Percentiles rank a stretch among this genome's conserved stretches.
phyloP scores from a whole-genome alignment of 2,113 vertebrate species.

The Oplegnathus fasciatus region DNA sequence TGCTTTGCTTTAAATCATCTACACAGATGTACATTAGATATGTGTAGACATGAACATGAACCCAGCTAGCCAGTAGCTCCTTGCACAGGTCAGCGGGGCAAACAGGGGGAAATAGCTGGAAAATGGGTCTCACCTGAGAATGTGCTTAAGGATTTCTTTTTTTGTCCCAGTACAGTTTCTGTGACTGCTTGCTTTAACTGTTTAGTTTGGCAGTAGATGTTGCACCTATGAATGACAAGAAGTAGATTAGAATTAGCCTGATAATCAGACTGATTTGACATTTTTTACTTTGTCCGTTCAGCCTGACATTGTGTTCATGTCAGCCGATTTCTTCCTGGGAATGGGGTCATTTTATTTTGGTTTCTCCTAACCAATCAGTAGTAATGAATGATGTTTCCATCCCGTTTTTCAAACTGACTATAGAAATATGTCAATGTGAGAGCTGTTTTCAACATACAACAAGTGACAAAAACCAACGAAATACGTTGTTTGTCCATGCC shows the following conservation, averaged over 20 bases:
- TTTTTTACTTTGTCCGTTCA: no score
- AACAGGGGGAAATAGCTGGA: slow-evolving; percentile 56
- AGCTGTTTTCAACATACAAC: neutral
- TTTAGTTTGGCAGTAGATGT: slow-evolving; percentile 17
- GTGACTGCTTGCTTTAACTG: neutral
- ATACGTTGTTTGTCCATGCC: no score
- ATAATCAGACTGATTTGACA: neutral
- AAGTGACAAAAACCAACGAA: no score
- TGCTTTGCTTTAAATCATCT: slow-evolving; percentile 62
- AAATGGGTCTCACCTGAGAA: slow-evolving; percentile 79
- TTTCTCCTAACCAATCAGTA: neutral
- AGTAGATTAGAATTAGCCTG: neutral
- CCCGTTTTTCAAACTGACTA: neutral
- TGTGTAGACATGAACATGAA: slow-evolving; percentile 68
- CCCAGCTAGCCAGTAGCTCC: slow-evolving; percentile 47
- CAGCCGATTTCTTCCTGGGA: no score
- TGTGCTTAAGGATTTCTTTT: slow-evolving; percentile 48
- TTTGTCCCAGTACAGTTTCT: slow-evolving; percentile 21
- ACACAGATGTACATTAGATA: slow-evolving; percentile 62
- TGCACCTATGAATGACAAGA: neutral
- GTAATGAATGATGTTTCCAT: neutral
- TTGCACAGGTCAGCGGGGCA: slow-evolving; percentile 65
- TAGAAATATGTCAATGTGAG: neutral
- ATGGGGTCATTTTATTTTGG: neutral
- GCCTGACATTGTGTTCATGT: no score